Evolutionary conservation across 2,888 invertebrate genomes (phyloP).

Genomic region (Ischnura elegans): DNA sequence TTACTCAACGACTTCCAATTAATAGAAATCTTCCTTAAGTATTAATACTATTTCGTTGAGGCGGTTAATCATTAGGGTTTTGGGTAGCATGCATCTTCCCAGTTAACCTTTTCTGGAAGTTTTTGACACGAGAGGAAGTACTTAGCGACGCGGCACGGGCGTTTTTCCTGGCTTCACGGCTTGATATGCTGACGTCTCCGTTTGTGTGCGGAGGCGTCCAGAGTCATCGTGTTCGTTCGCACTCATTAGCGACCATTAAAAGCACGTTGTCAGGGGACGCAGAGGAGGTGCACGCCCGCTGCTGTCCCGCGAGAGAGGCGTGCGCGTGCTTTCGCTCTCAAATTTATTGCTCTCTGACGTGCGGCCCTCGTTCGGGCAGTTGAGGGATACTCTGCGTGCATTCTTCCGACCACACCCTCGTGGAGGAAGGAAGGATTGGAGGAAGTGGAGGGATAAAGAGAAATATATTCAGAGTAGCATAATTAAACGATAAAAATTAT

Average conservation of each 20-base stretch:
- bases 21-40: too few species aligned
- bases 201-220: not conserved
- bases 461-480: too few species aligned
- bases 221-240: not conserved
- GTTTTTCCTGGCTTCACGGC: not conserved
- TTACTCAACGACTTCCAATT: too few species aligned
- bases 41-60: too few species aligned
- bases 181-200: not conserved
- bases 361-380: not conserved
- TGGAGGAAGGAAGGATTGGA: not conserved
- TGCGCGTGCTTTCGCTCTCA: constrained; percentile 8
- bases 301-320: constrained; percentile 24
- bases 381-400: not conserved
- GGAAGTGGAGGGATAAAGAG: not conserved
- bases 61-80: too few species aligned
- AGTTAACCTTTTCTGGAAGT: not conserved
- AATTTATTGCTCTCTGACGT: constrained; percentile 62
- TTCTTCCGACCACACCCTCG: constrained; percentile 39
- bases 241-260: constrained; percentile 51
- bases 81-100: not conserved
- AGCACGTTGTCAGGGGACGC: not conserved
- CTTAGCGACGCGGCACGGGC: not conserved
- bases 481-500: too few species aligned
- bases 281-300: not conserved
- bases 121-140: not conserved